Conservation (phyloP, 2,797 vertebrate genomes). For the Tauraco hartlaubi region DNA sequence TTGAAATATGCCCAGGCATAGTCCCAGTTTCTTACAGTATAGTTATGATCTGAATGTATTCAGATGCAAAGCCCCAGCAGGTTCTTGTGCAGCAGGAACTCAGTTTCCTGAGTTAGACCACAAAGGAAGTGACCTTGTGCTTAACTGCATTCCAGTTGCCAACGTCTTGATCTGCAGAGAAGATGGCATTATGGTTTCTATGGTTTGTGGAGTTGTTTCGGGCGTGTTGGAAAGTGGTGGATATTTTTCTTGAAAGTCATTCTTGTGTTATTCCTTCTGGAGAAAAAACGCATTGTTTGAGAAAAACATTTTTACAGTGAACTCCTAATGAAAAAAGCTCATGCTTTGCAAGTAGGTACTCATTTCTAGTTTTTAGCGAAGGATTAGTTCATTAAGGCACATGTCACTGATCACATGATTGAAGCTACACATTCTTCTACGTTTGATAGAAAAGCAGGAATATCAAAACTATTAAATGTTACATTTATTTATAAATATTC, state of each 20-base stretch:
- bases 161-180: neutral
- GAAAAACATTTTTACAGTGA: neutral
- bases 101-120: conserved; percentile 4
- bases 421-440: neutral
- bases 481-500: neutral
- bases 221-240: neutral
- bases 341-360: neutral
- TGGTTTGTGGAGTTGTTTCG: neutral
- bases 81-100: conserved; percentile 15
- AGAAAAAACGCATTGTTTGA: conserved; percentile 22
- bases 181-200: neutral
- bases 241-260: neutral
- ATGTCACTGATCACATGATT: neutral
- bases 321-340: neutral
- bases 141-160: neutral
- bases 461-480: neutral
- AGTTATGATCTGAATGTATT: neutral
- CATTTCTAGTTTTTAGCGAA: neutral
- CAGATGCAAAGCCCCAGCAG: neutral
- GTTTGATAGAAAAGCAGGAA: neutral
- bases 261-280: conserved; percentile 3
- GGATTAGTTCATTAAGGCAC: neutral
- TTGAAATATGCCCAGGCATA: neutral
- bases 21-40: neutral
- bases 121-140: conserved; percentile 24